Evolutionary conservation across 2,113 vertebrate species (phyloP).

Genomic region (Emydocephalus ijimae): DNA sequence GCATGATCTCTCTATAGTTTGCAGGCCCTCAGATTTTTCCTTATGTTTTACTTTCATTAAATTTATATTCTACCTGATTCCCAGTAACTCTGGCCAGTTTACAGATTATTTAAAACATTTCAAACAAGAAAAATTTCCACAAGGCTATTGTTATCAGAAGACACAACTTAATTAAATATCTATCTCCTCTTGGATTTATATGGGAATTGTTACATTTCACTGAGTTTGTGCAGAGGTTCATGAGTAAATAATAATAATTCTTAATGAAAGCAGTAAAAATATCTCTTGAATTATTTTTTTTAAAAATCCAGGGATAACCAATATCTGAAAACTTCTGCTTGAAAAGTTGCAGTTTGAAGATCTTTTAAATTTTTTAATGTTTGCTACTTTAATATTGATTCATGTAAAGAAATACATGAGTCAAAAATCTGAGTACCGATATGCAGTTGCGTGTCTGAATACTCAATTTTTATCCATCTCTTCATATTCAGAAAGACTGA

Average conservation of each 20-base stretch:
- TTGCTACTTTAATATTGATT: background rate
- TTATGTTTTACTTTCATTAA: background rate
- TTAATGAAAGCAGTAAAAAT: background rate
- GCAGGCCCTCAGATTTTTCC: background rate
- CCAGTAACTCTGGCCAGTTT: background rate
- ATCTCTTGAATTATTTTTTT: conserved; percentile 15
- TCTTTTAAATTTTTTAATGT: background rate
- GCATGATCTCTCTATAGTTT: background rate
- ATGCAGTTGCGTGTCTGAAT: background rate
- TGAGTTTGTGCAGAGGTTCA: background rate
- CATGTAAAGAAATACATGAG: background rate
- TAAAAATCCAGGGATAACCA: conserved; percentile 27
- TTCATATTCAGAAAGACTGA: background rate
- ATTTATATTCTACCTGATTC: background rate
- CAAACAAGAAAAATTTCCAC: background rate
- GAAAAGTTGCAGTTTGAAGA: background rate
- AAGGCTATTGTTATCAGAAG: conserved; percentile 15
- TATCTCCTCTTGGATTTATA: background rate
- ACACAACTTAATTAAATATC: conserved; percentile 28
- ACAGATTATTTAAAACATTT: background rate
- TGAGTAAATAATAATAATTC: conserved; percentile 14
- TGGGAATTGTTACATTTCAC: conserved; percentile 7
- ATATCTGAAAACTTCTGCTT: conserved; percentile 6
- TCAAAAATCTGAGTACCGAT: background rate
- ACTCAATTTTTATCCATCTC: background rate